Base-by-base conservation (phyloP, 2,888 invertebrate genomes). In the Drosophila trichaetosa region DNA sequence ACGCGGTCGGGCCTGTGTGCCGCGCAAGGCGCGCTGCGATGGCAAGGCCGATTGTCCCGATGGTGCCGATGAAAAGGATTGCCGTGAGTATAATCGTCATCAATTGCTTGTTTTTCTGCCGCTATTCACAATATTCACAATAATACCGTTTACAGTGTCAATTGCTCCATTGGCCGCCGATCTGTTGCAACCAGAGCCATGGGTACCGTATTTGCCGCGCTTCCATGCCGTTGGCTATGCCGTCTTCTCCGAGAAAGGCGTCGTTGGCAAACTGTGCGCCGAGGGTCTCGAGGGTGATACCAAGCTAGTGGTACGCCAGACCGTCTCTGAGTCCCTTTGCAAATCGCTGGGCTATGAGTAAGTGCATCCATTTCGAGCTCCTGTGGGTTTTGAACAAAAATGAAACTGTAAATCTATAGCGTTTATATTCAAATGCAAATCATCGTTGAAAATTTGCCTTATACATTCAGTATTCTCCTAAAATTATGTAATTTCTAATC, bases 31-130 rank as follows among this genome's bases (percentile, higher is more conserved):
- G 82, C 94, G 96, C 69, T 98, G 98, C 91, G 97, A 98, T 89
- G 97, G 97, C 58, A 95, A 95, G 63, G 94, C 94, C 0, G 97
- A 98, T 93, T 98, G 98, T 88, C 96, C 97, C 0, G 97, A 97
- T 91, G 97, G 96, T 38, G 96, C 96, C 77, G 98, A 98, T 87
- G 98, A 98, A 92, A 94, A 96, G 84, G 96, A 96, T 80, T 98
- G 98, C 91, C 93, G 98, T 98, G 93, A 95, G 97, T 95, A 16
- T 5, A 8, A 21, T 46, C 8, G 24, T 46, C 91, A 80, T 96
- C 96, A 81, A 94, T 97, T 72, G 95, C 96, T 7, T 96, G 96
- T 6, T 95, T 7, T 95, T 94, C 97, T 48, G 94, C 95, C 10
- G 94, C 10, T 11, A 40, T n/a, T n/a, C n/a, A n/a, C 10, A 46